These are phyloP conservation scores for Cydia amplana DNA, from an alignment of 1,140 invertebrate species.

Conservation along the genomic window DNA sequence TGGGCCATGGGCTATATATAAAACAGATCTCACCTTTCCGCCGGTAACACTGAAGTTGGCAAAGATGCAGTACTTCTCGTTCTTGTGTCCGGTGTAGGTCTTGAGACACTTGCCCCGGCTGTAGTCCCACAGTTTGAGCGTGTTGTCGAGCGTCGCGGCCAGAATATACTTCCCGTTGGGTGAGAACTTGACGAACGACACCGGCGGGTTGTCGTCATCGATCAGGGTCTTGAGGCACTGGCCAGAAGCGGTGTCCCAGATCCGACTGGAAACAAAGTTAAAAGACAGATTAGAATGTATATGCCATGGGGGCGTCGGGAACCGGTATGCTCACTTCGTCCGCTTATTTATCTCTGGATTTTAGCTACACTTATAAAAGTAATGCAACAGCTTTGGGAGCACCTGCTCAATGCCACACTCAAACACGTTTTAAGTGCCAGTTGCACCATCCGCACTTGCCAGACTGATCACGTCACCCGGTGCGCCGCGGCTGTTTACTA, in stretches of 20 bases:
- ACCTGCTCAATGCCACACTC: no score
- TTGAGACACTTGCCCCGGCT: slow-evolving; percentile 98
- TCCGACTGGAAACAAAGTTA: slow-evolving; percentile 87
- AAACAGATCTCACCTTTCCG: slow-evolving; percentile 88
- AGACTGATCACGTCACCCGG: no score
- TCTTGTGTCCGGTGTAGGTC: slow-evolving; percentile 98
- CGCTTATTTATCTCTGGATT: no score
- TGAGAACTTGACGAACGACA: slow-evolving; percentile 99
- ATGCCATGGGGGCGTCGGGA: neutral
- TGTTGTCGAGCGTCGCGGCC: slow-evolving; percentile 98
- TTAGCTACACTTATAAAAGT: no score
- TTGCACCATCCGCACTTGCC: no score
- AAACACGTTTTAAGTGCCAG: no score
- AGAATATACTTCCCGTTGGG: slow-evolving; percentile 99
- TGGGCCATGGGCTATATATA: no score
- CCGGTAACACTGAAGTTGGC: slow-evolving; percentile 99
- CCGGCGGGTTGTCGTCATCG: slow-evolving; percentile 99
- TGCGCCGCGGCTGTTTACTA: no score
- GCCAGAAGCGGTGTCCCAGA: slow-evolving; percentile 99
- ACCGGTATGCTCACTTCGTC: no score
- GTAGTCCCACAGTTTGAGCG: slow-evolving; percentile 99
- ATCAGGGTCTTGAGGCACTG: slow-evolving; percentile 99
- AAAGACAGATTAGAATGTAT: neutral
- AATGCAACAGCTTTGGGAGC: no score
- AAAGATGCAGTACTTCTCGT: slow-evolving; percentile 99